These are phyloP conservation scores for Cyphomyrus discorhynchus DNA, from an alignment of 2,113 vertebrate genomes.

Conservation along the genomic window DNA sequence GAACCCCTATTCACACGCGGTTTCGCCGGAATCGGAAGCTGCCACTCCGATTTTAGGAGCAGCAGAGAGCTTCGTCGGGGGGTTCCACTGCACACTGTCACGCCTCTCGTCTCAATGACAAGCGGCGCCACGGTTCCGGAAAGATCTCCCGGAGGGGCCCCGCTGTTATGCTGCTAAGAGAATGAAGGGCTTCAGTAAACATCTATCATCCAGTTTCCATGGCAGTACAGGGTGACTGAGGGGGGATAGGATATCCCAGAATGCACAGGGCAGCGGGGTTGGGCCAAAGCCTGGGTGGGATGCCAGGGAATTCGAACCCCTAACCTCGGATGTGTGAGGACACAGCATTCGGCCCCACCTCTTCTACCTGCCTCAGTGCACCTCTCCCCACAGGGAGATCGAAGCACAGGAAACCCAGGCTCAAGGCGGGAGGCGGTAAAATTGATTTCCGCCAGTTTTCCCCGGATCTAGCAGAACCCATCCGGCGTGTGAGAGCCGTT, in stretches of 20 bases:
- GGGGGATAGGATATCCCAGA: not conserved
- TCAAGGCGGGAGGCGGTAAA: not conserved
- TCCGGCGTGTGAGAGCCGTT: not conserved
- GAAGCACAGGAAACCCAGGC: not conserved
- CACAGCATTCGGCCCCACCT: not conserved
- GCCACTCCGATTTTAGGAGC: not conserved
- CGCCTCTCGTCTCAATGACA: not conserved
- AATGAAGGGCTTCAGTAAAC: slow-evolving; percentile 1
- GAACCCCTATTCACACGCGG: not conserved
- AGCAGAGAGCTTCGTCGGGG: not conserved
- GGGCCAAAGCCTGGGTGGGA: not conserved
- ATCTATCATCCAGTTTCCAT: slow-evolving; percentile 1
- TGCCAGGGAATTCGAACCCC: not conserved
- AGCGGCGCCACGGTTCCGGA: not conserved
- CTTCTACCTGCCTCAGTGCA: not conserved
- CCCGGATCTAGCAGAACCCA: not conserved
- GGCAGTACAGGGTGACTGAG: not conserved
- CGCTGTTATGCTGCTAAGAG: not conserved
- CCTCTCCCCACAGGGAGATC: not conserved
- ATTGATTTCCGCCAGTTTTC: not conserved
- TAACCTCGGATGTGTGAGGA: not conserved
- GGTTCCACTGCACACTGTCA: not conserved
- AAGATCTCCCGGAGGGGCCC: not conserved
- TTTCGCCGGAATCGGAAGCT: not conserved
- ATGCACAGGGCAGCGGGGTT: not conserved